A percentile compares a stretch with the other conserved stretches of the same genome.
Evolutionary conservation across 2,888 invertebrate genomes (phyloP).

Genomic region (Nymphalis urticae): DNA sequence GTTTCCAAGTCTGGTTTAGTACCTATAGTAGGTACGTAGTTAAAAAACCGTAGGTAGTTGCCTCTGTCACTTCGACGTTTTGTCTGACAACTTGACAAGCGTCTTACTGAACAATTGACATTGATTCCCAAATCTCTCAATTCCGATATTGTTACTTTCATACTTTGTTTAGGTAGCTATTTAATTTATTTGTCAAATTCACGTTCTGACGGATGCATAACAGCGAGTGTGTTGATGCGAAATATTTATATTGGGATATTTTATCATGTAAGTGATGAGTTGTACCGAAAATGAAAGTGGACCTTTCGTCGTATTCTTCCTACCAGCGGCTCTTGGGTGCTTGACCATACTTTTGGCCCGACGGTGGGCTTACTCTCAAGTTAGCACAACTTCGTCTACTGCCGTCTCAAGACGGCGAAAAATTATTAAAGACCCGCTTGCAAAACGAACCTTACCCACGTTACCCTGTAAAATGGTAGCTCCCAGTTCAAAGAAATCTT

Average conservation of each 20-base stretch:
- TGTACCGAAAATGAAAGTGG: constrained; percentile 81
- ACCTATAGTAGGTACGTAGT: too few species aligned
- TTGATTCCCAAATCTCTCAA: background rate
- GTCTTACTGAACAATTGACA: background rate
- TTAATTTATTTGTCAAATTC: constrained; percentile 14
- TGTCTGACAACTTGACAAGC: too few species aligned
- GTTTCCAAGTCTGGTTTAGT: too few species aligned
- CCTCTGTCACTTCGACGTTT: too few species aligned
- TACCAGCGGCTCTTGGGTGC: constrained; percentile 78
- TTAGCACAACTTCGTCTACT: constrained; percentile 70
- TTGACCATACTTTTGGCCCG: constrained; percentile 77
- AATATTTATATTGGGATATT: constrained; percentile 67
- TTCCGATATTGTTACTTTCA: too few species aligned
- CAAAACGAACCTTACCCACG: constrained; percentile 71
- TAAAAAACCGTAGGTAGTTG: too few species aligned
- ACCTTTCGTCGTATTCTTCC: constrained; percentile 80
- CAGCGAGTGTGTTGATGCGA: constrained; percentile 44
- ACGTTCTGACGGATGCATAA: constrained; percentile 24
- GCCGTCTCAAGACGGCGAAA: constrained; percentile 77
- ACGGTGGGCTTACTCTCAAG: constrained; percentile 77
- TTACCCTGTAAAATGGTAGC: constrained; percentile 74
- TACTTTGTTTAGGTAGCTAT: too few species aligned
- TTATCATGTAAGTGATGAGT: constrained; percentile 82
- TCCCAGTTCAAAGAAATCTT: constrained; percentile 66
- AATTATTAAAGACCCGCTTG: constrained; percentile 76